A percentile compares a stretch with the other conserved stretches of the same genome.
Evolutionary conservation across 1,140 invertebrate species (phyloP).

Genomic region (Euura saliciscinereae): DNA sequence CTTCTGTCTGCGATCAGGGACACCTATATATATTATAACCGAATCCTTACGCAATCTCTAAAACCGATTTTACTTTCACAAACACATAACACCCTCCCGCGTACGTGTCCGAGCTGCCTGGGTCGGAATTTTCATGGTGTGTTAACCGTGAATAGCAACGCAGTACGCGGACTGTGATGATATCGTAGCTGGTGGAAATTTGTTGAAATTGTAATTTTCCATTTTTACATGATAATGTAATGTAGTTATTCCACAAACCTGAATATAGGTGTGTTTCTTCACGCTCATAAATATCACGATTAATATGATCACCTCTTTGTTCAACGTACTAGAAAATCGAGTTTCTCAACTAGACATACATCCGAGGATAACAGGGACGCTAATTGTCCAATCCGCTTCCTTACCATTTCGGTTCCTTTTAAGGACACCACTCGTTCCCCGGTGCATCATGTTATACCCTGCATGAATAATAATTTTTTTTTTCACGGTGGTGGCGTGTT

Average conservation of each 20-base stretch:
- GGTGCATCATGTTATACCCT: no score
- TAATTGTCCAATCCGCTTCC: not conserved
- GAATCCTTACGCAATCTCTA: not conserved
- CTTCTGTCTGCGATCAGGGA: not conserved
- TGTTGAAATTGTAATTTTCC: no score
- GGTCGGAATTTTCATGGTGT: not conserved
- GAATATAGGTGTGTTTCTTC: no score
- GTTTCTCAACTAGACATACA: not conserved
- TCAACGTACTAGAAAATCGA: not conserved
- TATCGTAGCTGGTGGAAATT: no score
- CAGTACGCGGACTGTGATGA: no score
- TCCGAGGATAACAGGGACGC: not conserved
- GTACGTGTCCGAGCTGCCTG: not conserved
- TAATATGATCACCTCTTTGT: not conserved
- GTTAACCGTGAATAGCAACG: not conserved
- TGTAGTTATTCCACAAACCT: no score
- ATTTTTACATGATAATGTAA: no score
- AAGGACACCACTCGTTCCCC: not conserved
- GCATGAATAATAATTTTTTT: not conserved
- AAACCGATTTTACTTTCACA: slow-evolving; percentile 2
- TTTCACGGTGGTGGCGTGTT: not conserved
- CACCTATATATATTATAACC: not conserved
- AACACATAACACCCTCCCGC: not conserved
- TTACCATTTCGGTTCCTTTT: not conserved
- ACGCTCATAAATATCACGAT: no score